These are phyloP conservation scores for Tychaedon coryphoeus DNA, from an alignment of 2,113 vertebrate species.

Conservation along the genomic window DNA sequence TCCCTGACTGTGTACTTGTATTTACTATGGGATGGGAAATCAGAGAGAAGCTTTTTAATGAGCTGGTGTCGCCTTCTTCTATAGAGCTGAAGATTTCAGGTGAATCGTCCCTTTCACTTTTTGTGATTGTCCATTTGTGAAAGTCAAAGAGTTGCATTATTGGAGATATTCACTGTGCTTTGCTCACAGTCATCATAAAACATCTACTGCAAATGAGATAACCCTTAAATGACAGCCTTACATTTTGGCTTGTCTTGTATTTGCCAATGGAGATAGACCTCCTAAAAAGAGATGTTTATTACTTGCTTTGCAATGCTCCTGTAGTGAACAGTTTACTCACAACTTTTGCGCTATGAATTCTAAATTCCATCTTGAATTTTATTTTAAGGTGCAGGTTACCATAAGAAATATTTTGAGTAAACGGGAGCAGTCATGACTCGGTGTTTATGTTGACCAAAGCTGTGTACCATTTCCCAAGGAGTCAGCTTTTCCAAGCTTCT, in stretches of 20 bases:
- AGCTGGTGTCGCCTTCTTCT: background rate
- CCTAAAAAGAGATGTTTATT: background rate
- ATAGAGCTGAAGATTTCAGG: background rate
- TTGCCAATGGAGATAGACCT: background rate
- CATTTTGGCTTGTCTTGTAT: background rate
- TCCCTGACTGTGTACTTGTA: background rate
- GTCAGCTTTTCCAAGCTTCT: background rate
- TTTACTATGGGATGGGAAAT: background rate
- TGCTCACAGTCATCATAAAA: background rate
- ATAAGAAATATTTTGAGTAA: background rate
- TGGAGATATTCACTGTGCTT: background rate
- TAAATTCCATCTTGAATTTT: background rate
- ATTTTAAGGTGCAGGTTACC: background rate
- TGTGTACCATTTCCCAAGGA: background rate
- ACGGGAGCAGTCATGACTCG: background rate
- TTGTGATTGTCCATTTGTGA: background rate
- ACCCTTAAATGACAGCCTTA: background rate
- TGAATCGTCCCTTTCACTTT: background rate
- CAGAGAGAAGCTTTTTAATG: background rate
- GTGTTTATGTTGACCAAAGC: background rate
- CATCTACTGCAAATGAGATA: background rate
- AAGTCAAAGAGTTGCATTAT: background rate
- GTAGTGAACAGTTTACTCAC: background rate
- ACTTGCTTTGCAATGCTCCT: background rate
- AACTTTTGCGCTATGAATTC: background rate